These are phyloP conservation scores for Laticauda colubrina DNA, from an alignment of 2,113 vertebrate species.

Conservation along the genomic window DNA sequence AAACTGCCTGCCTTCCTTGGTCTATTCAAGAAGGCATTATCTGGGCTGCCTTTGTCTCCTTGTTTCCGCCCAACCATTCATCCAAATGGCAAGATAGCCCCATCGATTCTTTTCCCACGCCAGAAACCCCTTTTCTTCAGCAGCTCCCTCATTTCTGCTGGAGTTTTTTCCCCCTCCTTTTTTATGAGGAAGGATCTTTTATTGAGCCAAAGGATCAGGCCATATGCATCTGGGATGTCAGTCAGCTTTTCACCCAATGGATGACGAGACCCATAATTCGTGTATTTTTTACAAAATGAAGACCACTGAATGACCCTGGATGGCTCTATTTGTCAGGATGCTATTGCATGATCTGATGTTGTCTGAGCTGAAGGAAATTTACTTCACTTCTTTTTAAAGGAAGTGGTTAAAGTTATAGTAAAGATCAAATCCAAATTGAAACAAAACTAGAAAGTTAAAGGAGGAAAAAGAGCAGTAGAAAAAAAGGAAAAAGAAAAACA, in stretches of 20 bases:
- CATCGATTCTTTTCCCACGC: conserved; percentile 1
- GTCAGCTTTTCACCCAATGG: neutral
- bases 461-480: neutral
- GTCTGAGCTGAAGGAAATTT: neutral
- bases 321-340: neutral
- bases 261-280: neutral
- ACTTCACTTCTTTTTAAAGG: neutral
- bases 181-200: neutral
- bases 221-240: neutral
- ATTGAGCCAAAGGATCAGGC: neutral
- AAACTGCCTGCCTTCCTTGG: neutral
- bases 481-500: neutral
- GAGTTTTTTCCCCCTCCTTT: neutral
- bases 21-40: conserved; percentile 1
- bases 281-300: neutral
- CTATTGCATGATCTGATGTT: neutral
- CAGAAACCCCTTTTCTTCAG: neutral
- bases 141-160: neutral
- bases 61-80: neutral
- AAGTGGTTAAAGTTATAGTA: neutral
- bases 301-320: neutral
- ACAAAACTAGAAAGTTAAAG: neutral
- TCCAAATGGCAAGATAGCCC: neutral
- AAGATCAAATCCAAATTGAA: neutral
- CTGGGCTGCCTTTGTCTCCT: neutral